These are phyloP conservation scores for Tauraco erythrolophus DNA, from an alignment of 2,113 vertebrate species.

Conservation along the genomic window DNA sequence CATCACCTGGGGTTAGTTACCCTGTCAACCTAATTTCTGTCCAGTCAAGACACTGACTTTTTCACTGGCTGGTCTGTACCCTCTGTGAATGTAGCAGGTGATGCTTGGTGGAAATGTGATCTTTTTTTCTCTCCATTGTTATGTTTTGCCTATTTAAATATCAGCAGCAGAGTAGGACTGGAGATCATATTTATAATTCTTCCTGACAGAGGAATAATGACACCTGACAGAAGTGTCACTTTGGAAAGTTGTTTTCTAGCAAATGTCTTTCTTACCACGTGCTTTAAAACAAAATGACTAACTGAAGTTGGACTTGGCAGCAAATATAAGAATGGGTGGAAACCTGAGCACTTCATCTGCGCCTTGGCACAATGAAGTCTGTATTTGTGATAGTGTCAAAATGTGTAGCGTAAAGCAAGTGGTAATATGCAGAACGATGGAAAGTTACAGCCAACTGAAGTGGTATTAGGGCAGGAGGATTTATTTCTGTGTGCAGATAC, in stretches of 20 bases:
- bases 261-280: not conserved
- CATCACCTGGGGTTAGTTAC: not conserved
- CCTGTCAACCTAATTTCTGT: rapidly evolving
- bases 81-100: not conserved
- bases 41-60: not conserved
- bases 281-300: not conserved
- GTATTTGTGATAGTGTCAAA: not conserved
- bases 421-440: not conserved
- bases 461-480: not conserved
- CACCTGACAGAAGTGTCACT: not conserved
- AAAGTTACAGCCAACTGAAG: not conserved
- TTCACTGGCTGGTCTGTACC: not conserved
- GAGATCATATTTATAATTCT: not conserved
- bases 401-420: not conserved
- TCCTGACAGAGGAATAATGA: not conserved
- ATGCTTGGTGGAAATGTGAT: not conserved
- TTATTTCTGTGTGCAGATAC: not conserved
- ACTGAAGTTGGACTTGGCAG: not conserved
- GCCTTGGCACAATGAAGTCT: not conserved
- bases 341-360: not conserved
- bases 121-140: not conserved
- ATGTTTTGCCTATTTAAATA: not conserved
- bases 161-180: not conserved
- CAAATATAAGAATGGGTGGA: not conserved
- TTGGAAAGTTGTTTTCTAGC: not conserved